Evolutionary conservation across 2,113 vertebrate genomes (phyloP).

Genomic region (Aplodontia rufa): DNA sequence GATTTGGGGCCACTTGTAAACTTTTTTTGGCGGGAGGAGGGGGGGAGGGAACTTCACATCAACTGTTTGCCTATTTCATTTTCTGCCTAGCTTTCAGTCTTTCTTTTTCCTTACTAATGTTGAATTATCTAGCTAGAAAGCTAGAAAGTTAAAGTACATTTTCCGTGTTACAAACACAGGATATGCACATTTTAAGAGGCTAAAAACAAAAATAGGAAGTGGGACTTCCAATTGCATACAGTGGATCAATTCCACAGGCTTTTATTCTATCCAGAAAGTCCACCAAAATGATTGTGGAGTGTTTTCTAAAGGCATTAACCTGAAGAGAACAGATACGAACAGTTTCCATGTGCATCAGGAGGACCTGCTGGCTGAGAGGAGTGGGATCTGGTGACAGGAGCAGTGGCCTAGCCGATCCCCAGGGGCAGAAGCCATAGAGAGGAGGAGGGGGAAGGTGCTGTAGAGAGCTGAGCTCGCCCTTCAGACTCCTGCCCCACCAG

Average conservation of each 20-base stretch:
- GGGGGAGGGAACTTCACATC: neutral
- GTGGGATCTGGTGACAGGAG: no score
- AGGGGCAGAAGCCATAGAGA: no score
- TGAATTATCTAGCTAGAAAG: neutral
- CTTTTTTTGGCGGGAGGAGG: no score
- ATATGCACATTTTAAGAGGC: neutral
- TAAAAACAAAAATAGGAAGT: neutral
- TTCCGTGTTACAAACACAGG: neutral
- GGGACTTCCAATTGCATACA: neutral
- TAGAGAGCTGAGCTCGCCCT: fast-evolving
- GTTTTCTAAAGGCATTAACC: neutral
- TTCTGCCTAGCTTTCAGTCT: neutral
- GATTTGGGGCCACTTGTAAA: neutral
- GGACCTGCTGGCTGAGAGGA: neutral
- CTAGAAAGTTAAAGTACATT: neutral
- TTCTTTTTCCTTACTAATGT: neutral
- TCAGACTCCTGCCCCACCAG: no score
- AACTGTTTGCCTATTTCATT: neutral
- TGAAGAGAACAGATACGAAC: neutral
- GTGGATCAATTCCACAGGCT: neutral
- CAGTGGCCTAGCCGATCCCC: no score
- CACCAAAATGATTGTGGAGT: neutral
- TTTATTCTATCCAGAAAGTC: neutral
- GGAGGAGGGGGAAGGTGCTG: no score
- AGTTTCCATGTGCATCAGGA: neutral